Percentiles rank a stretch among this genome's conserved stretches.
phyloP scores from a whole-genome alignment of 2,888 invertebrate species.

The Glyphotaelius pellucidus region DNA sequence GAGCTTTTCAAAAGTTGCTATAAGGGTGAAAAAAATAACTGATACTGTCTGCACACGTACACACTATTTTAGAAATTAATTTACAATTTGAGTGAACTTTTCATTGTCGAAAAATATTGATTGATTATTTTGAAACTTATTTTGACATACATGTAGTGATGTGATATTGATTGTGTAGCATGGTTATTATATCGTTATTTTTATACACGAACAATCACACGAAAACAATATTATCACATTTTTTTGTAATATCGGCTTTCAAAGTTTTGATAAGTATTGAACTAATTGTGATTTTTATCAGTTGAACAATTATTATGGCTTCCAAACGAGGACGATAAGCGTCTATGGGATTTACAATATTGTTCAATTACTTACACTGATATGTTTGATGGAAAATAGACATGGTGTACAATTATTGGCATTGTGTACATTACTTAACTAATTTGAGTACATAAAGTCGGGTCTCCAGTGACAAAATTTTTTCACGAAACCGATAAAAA shows the following conservation, averaged over 20 bases:
- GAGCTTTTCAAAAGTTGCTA: not conserved
- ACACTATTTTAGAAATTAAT: not conserved
- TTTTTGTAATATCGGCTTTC: not conserved
- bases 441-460: not conserved
- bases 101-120: not conserved
- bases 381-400: not conserved
- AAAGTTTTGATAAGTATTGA: not conserved
- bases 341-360: not conserved
- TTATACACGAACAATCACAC: not conserved
- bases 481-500: too few species aligned
- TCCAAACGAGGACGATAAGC: not conserved
- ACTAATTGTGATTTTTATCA: not conserved
- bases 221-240: not conserved
- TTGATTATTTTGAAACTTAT: not conserved
- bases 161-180: not conserved
- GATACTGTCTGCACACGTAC: not conserved
- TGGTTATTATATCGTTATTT: not conserved
- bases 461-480: too few species aligned
- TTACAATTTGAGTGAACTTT: not conserved
- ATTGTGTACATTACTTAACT: not conserved
- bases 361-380: not conserved
- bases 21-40: not conserved
- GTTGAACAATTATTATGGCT: not conserved
- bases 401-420: not conserved
- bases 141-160: not conserved